phyloP scores from a whole-genome alignment of 2,888 invertebrate species.

The Cantharis rufa region DNA sequence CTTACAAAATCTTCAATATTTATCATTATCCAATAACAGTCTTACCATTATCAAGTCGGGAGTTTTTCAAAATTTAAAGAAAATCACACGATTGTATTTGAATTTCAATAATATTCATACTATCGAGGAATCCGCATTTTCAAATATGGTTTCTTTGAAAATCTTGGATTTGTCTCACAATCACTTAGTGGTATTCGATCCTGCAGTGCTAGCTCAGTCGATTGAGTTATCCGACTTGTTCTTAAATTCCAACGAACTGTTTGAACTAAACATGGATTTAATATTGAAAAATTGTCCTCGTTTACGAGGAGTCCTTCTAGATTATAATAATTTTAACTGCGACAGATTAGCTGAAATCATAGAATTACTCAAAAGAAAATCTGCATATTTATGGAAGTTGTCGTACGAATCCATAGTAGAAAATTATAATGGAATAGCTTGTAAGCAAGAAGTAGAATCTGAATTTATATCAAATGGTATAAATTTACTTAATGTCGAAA shows the following conservation, averaged over 20 bases:
- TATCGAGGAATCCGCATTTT: not conserved
- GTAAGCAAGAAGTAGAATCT: no score
- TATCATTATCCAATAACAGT: not conserved
- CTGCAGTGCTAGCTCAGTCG: not conserved
- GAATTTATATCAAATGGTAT: not conserved
- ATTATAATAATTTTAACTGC: not conserved
- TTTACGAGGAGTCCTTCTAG: not conserved
- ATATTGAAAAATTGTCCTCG: not conserved
- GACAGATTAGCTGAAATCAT: not conserved
- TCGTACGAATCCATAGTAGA: not conserved
- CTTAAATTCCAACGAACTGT: not conserved
- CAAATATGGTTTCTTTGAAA: not conserved
- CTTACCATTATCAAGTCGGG: not conserved
- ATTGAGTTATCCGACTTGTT: not conserved
- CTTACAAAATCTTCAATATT: not conserved
- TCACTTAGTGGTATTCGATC: not conserved
- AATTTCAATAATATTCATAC: not conserved
- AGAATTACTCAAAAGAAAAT: not conserved
- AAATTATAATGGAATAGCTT: not conserved
- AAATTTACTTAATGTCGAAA: not conserved
- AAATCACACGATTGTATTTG: not conserved
- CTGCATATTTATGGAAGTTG: not conserved
- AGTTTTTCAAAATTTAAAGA: conserved; percentile 2
- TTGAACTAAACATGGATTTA: not conserved
- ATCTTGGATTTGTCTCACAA: not conserved